Conservation (phyloP, 1,140 invertebrate species). For the Diorhabda elongata region DNA sequence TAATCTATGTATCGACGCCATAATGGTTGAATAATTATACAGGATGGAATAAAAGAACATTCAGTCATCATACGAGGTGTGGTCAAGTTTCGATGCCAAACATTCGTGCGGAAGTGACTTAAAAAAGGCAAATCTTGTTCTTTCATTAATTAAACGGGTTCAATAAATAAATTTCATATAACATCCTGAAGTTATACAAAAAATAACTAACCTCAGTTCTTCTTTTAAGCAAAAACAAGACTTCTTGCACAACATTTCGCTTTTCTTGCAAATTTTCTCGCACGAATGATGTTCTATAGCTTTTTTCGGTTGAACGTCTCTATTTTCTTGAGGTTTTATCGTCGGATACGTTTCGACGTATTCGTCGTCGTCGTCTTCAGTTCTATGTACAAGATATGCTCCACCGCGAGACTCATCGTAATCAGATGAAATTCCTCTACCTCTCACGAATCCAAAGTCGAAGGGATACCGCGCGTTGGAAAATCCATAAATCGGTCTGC, state of each 20-base stretch:
- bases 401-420: neutral
- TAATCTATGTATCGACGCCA: too few species aligned
- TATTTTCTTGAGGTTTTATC: conserved; percentile 25
- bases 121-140: too few species aligned
- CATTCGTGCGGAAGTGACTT: too few species aligned
- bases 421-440: conserved; percentile 23
- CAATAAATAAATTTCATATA: too few species aligned
- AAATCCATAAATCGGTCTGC: conserved; percentile 29
- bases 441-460: conserved; percentile 29
- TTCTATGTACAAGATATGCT: conserved; percentile 28
- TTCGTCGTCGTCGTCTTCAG: conserved; percentile 25
- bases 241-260: conserved; percentile 54
- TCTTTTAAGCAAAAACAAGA: conserved; percentile 60
- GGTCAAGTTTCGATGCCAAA: too few species aligned
- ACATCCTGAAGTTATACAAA: too few species aligned
- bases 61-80: too few species aligned
- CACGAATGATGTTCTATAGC: conserved; percentile 47
- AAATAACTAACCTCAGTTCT: conserved; percentile 33
- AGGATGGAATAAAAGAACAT: too few species aligned
- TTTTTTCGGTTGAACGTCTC: conserved; percentile 21
- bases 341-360: conserved; percentile 17
- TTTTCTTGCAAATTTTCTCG: conserved; percentile 47
- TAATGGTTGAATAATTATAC: too few species aligned
- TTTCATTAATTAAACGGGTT: too few species aligned
- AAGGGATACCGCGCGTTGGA: conserved; percentile 24